Base-by-base conservation (phyloP, 2,797 vertebrate species). In the Ambastaia sidthimunki region DNA sequence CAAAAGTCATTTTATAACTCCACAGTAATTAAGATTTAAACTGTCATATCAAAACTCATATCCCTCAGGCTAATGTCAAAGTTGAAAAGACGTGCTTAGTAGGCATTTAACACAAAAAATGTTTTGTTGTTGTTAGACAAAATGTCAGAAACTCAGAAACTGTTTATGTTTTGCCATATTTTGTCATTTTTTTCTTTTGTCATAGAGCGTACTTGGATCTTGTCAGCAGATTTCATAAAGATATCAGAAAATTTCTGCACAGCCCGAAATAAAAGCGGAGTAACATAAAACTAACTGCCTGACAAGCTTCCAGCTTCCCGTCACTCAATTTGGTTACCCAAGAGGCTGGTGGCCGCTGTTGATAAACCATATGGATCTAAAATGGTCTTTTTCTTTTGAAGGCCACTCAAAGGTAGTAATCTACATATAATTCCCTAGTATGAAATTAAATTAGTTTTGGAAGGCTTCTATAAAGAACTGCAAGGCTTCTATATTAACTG, bases 111-210 rank as follows among this genome's bases (percentile, higher is more conserved):
- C 37, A 21, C 41, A 70, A 60, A 60, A 55, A 60, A n/a, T 48
- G 54, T 18, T 55, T 69, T 55, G 7, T n/a, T n/a, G n/a, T n/a
- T n/a, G n/a, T n/a, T n/a, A 50, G 75, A 69, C 37, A 77, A 77
- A 69, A 77, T 77, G n/a, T 70, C 41, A 77, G 25, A 70, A 48
- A 25, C 52, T 48, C 31, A n/a, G n/a, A n/a, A n/a, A n/a, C n/a
- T 31, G 31, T 31, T 31, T 31, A 31, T 31, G 2, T 31, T 31
- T 31, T 31, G 31, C 31, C 31, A 31, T 31, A 31, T 31, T 31
- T 31, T 31, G 31, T 31, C 31, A 31, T 31, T 55, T 69, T 59
- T 18, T 28, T 44, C 11, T 59, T 7, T 59, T 25, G 11, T 52
- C 50, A 52, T 19, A 55, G 7, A 76, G 54, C 28, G 75, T 50